Percentiles rank a stretch among this genome's conserved stretches.
These are phyloP conservation scores for Dicaeum eximium DNA, from an alignment of 2,113 vertebrate species.

Conservation along the genomic window DNA sequence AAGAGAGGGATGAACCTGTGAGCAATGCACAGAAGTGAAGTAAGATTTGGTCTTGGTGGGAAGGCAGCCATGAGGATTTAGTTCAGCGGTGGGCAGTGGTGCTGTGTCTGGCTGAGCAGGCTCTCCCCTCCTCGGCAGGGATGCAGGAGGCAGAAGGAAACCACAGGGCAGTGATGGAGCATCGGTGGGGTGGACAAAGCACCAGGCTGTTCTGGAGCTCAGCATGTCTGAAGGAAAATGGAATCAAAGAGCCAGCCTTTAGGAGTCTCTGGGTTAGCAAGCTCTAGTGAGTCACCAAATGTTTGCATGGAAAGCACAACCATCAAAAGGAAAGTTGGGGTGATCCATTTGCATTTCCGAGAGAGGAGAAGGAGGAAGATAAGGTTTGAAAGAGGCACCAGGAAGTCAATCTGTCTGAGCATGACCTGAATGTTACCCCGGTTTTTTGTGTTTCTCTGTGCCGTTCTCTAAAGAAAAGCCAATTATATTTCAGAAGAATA, in stretches of 20 bases:
- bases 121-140: accelerated
- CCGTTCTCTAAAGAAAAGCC: background rate
- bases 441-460: background rate
- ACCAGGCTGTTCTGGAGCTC: background rate
- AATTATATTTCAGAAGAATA: slow-evolving; percentile 51
- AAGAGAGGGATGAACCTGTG: background rate
- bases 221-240: background rate
- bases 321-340: background rate
- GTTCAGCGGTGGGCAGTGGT: too few relatives aligned
- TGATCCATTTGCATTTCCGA: background rate
- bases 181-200: accelerated
- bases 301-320: background rate
- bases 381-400: background rate
- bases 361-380: background rate
- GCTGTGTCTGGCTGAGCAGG: background rate
- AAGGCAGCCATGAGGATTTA: accelerated
- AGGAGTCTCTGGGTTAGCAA: background rate
- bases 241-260: background rate
- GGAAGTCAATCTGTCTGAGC: background rate
- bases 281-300: background rate
- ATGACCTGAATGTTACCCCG: slow-evolving; percentile 11
- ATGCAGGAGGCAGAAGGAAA: background rate
- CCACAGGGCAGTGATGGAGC: accelerated
- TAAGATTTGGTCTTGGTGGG: background rate
- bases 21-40: background rate